Evolutionary conservation across 2,113 vertebrate genomes (phyloP).

Genomic region (Semnopithecus entellus): DNA sequence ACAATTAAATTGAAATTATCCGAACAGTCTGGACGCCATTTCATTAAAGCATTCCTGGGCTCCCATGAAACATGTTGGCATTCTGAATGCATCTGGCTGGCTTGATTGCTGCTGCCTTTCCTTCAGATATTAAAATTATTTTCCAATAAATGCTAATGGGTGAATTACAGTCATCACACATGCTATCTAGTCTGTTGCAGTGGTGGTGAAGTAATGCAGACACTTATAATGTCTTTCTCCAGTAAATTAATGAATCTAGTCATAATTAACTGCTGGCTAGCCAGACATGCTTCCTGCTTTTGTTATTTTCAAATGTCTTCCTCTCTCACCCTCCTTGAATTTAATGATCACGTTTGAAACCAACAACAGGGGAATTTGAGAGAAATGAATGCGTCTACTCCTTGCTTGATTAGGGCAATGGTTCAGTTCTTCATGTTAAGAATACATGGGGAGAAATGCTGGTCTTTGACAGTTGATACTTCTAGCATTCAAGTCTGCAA

Average conservation of each 20-base stretch:
- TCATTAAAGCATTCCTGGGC: background rate
- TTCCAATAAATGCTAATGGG: conserved; percentile 31
- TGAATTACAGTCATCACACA: background rate
- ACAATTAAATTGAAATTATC: conserved; percentile 62
- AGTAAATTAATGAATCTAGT: background rate
- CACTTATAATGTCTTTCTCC: background rate
- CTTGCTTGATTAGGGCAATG: fast-evolving
- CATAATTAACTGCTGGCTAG: background rate
- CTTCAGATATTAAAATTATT: conserved; percentile 57
- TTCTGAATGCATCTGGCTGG: background rate
- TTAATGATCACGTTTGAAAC: background rate
- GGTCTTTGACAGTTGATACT: fast-evolving
- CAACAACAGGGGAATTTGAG: background rate
- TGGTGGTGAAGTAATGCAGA: background rate
- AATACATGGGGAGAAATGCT: background rate
- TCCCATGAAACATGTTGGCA: background rate
- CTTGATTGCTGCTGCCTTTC: background rate
- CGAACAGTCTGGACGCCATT: background rate
- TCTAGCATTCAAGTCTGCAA: background rate
- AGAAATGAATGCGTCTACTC: background rate
- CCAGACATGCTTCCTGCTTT: background rate
- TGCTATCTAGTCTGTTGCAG: background rate
- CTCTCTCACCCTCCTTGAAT: background rate
- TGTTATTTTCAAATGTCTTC: background rate
- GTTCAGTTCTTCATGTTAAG: background rate